phyloP scores from a whole-genome alignment of 2,797 vertebrate species.

The Eremophila alpestris region DNA sequence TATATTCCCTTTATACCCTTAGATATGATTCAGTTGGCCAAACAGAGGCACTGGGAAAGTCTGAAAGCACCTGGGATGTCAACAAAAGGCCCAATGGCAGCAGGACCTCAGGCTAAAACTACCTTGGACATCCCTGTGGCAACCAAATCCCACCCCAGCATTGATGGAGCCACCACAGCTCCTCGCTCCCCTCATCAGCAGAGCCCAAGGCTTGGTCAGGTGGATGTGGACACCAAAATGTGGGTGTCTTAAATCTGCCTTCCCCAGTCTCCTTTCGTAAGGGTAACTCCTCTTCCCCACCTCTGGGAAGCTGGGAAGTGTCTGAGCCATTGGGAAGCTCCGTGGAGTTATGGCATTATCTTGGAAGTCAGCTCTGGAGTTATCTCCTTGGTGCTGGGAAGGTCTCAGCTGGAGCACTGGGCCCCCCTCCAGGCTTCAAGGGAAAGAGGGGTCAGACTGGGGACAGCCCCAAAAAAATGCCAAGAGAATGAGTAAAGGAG shows the following conservation, averaged over 20 bases:
- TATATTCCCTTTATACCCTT: neutral
- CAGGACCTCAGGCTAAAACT: neutral
- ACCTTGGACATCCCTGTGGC: neutral
- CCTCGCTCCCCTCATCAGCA: neutral
- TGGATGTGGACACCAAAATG: neutral
- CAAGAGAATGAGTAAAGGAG: neutral
- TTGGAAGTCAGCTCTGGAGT: neutral
- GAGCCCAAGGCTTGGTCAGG: neutral
- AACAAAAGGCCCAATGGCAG: neutral
- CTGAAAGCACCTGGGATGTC: neutral
- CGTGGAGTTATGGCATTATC: neutral
- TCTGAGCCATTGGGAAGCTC: neutral
- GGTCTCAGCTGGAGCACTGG: neutral
- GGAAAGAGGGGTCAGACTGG: constrained; percentile 10
- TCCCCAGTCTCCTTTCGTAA: neutral
- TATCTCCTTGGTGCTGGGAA: constrained; percentile 3
- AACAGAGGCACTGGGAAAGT: neutral
- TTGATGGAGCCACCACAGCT: neutral
- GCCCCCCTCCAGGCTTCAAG: neutral
- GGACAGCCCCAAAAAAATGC: neutral
- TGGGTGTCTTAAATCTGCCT: neutral
- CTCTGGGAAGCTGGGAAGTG: neutral
- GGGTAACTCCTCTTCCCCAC: neutral
- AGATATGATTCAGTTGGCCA: rapidly evolving
- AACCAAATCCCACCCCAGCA: neutral